Base-by-base conservation (phyloP, 2,797 vertebrate species). In the Gymnoscopelus braueri region DNA sequence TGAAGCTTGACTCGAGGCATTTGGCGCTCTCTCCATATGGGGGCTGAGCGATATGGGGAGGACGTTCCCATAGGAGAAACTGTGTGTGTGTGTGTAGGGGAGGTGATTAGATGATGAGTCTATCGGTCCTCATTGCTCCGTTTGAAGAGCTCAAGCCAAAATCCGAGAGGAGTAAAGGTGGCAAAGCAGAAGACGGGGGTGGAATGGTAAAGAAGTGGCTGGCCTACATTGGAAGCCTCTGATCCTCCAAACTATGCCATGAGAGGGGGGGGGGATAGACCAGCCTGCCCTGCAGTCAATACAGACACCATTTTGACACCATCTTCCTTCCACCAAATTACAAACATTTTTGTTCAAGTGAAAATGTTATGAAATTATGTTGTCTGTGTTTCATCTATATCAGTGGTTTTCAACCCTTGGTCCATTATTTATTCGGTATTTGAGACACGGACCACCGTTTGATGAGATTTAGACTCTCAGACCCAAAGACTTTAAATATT, bases 161-260 rank as follows among this genome's bases (percentile, higher is more conserved):
- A 52, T 48, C 1, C 48, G 52, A 35, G 75, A 66, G 73, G 83
- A 54, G 29, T 29, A 29, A 53, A 69, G 67, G 67, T 68, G 64
- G 72, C 13, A 8, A 29, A 66, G 66, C 55, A 47, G 57, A 55
- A 50, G 39, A 61, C 79, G 82, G 3, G 78, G 69, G 75, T 11
- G 73, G 63, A 71, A 76, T 69, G 77, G 74, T 69, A 86, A 82
- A 81, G 60, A 67, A 86, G 79, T 44, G 74, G 74, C 84, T 90
- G 89, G 71, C 86, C 88, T 89, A 91, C 86, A 92, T 91, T 79
- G 69, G 10, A 62, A 84, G 72, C 83, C 80, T 72, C 77, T 75
- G 78, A 77, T 71, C 65, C 81, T 88, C 35, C 48, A 76, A 83
- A 76, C 71, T 69, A 74, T 73, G 74, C 75, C n/a, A 49, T 10